Evolutionary conservation across 1,140 invertebrate genomes (phyloP), one percentile per base, ranked within the genome.

Genomic region (Heliconius eleuchia): DNA sequence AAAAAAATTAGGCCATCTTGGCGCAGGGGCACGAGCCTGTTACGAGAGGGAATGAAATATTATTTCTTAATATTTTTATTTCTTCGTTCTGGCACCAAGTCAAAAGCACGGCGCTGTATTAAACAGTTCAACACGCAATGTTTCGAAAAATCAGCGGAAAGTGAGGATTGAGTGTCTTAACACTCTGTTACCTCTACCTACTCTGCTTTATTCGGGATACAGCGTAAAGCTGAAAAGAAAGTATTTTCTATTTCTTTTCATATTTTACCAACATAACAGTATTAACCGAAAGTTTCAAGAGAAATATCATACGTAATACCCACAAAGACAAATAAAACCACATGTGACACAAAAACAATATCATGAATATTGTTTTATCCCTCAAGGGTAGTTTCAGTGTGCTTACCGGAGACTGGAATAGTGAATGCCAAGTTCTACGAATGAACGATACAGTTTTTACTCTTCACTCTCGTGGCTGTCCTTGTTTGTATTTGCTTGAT

Each of bases 301-400:
- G 23, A 66, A 27, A 30, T 30, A 23, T 23, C 27, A 66, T 66
- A 66, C 27, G 27, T 13, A 66, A 66, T 66, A 66, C 60, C 13
- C 11, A 66, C 60, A 30, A 3, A 66, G 4, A 23, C 23, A 30
- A 9, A 66, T 66, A 66, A 11, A 16, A 16, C 60, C 60, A 8
- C 60, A 30, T 30, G n/a, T 27, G 23, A 66, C n/a, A 66, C 60
- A 66, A 66, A 66, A 66, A 66, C 60, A 30, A 66, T 30, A 66
- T 66, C n/a, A 27, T 66, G 60, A 66, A 66, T 66, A 66, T 66
- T 66, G 11, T 66, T 66, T 27, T 27, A 66, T 30, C 27, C 60
- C 1, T 27, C 27, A 16, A 66, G 60, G 60, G 11, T 11, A 66
- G 8, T 23, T 66, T 30, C 60, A 16, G 23, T 66, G 4, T 13